A percentile compares a stretch with the other conserved stretches of the same genome.
Conservation (phyloP, 2,113 vertebrate genomes). For the Leptobrachium leishanense region DNA sequence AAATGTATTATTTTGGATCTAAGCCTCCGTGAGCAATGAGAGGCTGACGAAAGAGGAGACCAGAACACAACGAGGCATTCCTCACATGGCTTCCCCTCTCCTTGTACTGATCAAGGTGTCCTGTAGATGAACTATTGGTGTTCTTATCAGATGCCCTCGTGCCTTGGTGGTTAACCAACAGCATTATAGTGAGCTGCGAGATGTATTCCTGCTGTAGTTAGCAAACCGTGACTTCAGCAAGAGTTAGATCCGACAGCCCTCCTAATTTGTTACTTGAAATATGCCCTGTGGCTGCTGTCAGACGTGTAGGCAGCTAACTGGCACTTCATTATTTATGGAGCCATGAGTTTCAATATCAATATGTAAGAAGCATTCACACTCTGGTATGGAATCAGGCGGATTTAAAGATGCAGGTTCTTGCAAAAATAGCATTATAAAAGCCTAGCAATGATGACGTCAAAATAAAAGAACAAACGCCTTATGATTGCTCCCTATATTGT, state of each 20-base stretch:
- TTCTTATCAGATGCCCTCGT: background rate
- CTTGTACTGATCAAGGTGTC: background rate
- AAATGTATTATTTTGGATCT: background rate
- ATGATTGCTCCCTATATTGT: no score
- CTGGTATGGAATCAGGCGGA: background rate
- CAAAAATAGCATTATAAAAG: no score
- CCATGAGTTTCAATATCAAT: slow-evolving; percentile 2
- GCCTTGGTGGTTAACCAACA: background rate
- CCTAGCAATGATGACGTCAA: no score
- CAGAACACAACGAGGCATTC: fast-evolving
- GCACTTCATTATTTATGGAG: slow-evolving; percentile 26
- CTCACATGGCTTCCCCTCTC: slow-evolving; percentile 2
- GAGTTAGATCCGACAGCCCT: background rate
- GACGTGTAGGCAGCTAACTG: background rate
- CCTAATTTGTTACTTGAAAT: slow-evolving; percentile 1
- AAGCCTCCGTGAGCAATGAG: background rate
- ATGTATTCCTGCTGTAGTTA: background rate
- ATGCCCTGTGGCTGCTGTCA: slow-evolving; percentile 30
- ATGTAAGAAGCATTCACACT: slow-evolving; percentile 14
- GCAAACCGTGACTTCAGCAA: background rate
- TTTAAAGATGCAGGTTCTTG: background rate
- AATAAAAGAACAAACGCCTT: no score
- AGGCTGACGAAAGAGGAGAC: background rate
- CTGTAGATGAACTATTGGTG: background rate
- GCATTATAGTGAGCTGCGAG: background rate